Evolutionary conservation across 2,113 vertebrate genomes (phyloP).

Genomic region (Alexandromys fortis): DNA sequence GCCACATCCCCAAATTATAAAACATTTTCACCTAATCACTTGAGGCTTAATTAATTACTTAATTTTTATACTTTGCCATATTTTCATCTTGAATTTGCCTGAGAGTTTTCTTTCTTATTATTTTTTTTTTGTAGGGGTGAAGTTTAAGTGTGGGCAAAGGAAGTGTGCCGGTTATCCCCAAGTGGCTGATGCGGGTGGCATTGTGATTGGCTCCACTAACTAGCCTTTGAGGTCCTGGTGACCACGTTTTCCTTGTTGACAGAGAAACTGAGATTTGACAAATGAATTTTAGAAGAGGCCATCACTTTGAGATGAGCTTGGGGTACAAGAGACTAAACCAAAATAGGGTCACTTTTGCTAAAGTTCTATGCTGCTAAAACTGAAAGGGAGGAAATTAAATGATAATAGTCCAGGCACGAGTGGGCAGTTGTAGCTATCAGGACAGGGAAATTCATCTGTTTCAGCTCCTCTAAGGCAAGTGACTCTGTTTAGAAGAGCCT

Average conservation of each 20-base stretch:
- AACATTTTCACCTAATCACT: not conserved
- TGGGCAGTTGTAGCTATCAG: not conserved
- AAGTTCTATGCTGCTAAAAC: not conserved
- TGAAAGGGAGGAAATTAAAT: not conserved
- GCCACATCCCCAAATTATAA: not conserved
- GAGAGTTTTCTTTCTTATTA: not conserved
- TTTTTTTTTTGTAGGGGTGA: too few relatives aligned
- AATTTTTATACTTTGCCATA: not conserved
- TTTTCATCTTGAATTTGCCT: not conserved
- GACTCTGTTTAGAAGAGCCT: not conserved
- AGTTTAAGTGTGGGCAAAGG: not conserved
- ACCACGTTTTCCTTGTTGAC: not conserved
- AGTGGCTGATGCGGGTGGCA: not conserved
- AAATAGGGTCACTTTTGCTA: not conserved
- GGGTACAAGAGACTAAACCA: not conserved
- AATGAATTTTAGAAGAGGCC: not conserved
- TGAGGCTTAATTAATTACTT: not conserved
- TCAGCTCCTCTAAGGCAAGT: not conserved
- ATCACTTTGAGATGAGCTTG: not conserved
- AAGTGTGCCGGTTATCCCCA: not conserved
- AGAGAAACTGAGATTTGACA: not conserved
- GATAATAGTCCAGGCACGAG: not conserved
- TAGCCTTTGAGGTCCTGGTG: accelerated
- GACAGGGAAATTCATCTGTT: not conserved
- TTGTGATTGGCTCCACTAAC: not conserved